Evolutionary conservation across 1,140 invertebrate species (phyloP), one percentile per base, ranked within the genome.

Genomic region (Tetramorium alpestre): DNA sequence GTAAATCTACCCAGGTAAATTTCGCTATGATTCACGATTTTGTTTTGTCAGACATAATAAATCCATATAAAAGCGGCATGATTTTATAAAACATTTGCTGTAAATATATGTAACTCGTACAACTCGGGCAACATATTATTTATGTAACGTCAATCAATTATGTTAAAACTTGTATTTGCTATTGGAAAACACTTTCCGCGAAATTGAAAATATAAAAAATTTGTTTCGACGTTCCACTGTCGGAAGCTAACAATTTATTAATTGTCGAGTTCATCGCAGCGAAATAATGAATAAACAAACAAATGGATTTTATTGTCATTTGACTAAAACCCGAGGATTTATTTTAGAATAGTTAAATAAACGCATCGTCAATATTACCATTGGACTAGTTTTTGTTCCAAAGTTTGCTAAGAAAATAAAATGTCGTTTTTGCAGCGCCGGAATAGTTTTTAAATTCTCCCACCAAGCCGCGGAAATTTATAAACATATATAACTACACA

Each of bases 11-110:
- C 2, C n/a, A 58, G 49, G 54, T 85, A 88, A 88, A 85, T 84
- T 85, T 88, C 54, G 8, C 69, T 0, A 76, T 64, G 81, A 88
- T 88, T 73, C 49, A 76, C 87, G 87, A 60, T 22, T 80, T 67
- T 60, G 64, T 87, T 70, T 87, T 87, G 87, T 85, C 85, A 84
- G 16, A 25, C 33, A 28, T 87, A 84, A 91, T 93, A 92, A 90
- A 93, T 92, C 90, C 89, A 88, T 64, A 85, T 87, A 88, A 90
- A 84, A 89, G 78, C 85, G 11, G 18, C 54, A 38, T 28, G 70
- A 77, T 87, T 69, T 60, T 62, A 62, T 47, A 51, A 41, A 60
- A 60, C 18, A 28, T 67, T 88, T 87, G 58, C 25, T 28, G 33
- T 56, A 49, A 49, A 49, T 11, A 54, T 16, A 38, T 5, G 2